These are phyloP conservation scores for Peromyscus attwateri DNA, from an alignment of 2,797 vertebrate genomes.

Conservation along the genomic window DNA sequence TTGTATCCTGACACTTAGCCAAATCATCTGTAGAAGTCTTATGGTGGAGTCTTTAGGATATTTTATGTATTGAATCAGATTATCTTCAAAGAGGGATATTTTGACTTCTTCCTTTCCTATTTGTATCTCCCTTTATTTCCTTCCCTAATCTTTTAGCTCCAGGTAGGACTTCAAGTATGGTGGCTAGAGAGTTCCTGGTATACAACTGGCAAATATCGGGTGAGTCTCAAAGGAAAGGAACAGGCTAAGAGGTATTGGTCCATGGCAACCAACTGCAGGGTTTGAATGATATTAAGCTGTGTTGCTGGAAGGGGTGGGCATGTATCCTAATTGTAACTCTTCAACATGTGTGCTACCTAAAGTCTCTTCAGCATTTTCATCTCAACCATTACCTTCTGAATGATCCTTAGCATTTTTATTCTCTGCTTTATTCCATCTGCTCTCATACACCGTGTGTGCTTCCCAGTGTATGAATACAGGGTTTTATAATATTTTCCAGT, in stretches of 20 bases:
- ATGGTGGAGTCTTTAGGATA: not conserved
- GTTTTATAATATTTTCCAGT: not conserved
- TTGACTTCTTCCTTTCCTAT: not conserved
- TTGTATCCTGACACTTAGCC: not conserved
- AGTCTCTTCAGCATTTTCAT: not conserved
- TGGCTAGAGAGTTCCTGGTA: not conserved
- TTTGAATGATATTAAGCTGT: not conserved
- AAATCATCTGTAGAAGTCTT: not conserved
- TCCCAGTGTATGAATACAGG: not conserved
- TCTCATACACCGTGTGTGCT: not conserved
- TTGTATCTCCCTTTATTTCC: not conserved
- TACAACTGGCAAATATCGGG: not conserved
- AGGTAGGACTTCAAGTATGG: not conserved
- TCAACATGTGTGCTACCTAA: not conserved
- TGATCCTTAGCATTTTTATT: not conserved
- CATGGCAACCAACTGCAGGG: not conserved
- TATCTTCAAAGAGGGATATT: too few relatives aligned
- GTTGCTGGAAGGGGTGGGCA: not conserved
- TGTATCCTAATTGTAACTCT: not conserved
- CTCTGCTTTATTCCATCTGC: not conserved
- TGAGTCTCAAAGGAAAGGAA: not conserved
- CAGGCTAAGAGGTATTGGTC: not conserved
- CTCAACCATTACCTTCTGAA: not conserved
- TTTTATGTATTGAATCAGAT: not conserved
- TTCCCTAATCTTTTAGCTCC: not conserved